A percentile compares a stretch with the other conserved stretches of the same genome.
Conservation (phyloP, 2,113 vertebrate species). For the human (Homo sapiens) region DNA sequence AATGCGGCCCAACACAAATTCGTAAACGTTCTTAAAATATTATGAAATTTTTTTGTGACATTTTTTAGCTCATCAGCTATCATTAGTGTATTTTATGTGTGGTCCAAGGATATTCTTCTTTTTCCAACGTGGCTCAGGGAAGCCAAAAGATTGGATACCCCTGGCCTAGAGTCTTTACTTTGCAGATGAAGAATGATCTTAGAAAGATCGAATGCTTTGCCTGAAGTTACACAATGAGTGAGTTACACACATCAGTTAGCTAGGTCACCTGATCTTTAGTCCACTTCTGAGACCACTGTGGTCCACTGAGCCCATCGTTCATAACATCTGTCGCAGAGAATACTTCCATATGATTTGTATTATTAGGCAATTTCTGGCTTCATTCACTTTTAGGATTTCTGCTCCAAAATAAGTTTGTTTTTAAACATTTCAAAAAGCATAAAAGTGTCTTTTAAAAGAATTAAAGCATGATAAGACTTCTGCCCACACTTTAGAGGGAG, state of each 20-base stretch:
- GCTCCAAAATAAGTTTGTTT: not conserved
- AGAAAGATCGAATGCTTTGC: not conserved
- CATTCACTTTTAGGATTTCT: not conserved
- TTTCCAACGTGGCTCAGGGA: no score
- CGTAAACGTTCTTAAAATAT: no score
- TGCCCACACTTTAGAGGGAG: not conserved
- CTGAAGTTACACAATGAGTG: not conserved
- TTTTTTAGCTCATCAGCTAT: no score
- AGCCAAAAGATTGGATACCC: not conserved
- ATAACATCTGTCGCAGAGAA: not conserved
- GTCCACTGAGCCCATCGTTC: not conserved
- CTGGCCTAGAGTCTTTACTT: not conserved
- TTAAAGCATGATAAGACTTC: not conserved
- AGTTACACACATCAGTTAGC: not conserved
- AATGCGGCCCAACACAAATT: no score
- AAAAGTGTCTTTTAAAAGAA: not conserved
- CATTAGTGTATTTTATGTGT: no score
- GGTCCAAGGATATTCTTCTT: no score
- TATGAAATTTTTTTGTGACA: no score
- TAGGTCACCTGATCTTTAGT: not conserved
- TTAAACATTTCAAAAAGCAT: not conserved
- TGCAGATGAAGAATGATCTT: not conserved
- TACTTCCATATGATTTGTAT: not conserved
- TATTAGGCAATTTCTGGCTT: not conserved
- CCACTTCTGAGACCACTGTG: not conserved